Evolutionary conservation across 2,797 vertebrate genomes (phyloP).

Genomic region (Rhinoraja longicauda): DNA sequence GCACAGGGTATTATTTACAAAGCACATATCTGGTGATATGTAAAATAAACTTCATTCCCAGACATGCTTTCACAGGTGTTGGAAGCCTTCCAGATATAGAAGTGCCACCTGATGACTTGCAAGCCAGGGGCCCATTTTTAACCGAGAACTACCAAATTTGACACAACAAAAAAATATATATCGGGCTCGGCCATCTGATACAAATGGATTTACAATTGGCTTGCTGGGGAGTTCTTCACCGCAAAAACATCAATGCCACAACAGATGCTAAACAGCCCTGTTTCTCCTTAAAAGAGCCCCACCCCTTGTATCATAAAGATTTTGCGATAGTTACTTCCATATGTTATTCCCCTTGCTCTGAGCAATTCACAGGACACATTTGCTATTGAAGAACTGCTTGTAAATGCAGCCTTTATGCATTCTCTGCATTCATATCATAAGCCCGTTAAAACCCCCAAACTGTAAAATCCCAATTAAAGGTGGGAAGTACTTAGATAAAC

Average conservation of each 20-base stretch:
- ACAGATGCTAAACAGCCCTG: constrained; percentile 44
- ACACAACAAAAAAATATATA: constrained; percentile 46
- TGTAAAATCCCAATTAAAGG: not conserved
- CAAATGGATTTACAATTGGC: constrained; percentile 55
- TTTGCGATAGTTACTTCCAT: constrained; percentile 25
- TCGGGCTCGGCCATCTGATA: constrained; percentile 46
- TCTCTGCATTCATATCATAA: not conserved
- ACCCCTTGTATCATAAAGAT: constrained; percentile 42
- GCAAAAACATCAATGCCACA: constrained; percentile 49
- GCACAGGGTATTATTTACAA: constrained; percentile 36
- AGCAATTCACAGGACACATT: constrained; percentile 8
- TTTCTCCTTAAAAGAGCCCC: constrained; percentile 42
- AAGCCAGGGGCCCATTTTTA: constrained; percentile 42
- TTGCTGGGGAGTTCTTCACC: constrained; percentile 48
- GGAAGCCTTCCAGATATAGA: constrained; percentile 45
- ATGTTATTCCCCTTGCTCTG: constrained; percentile 19
- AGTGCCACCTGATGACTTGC: constrained; percentile 44
- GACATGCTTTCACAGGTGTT: constrained; percentile 40
- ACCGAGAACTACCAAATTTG: constrained; percentile 44
- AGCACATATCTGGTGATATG: constrained; percentile 29
- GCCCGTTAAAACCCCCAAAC: not conserved
- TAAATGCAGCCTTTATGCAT: not conserved
- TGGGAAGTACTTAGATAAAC: not conserved
- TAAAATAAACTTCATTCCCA: constrained; percentile 38
- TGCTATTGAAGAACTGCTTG: not conserved